Base-by-base conservation (phyloP, 2,113 vertebrate species). In the Cryptotis parvus region DNA sequence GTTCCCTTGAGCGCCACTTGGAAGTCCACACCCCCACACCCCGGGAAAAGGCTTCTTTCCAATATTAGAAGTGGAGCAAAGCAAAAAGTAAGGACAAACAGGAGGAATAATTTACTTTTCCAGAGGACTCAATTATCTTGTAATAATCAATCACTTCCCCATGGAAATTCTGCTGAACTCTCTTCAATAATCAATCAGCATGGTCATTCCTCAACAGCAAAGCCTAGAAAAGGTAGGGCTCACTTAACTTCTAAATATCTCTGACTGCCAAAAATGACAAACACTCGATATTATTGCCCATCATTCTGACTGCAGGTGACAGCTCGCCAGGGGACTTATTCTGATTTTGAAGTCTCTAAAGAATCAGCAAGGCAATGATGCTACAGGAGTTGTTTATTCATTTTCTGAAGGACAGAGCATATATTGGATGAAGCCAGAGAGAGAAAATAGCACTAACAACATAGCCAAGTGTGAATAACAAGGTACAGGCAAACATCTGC, bases 401-500 rank as follows among this genome's bases (percentile, higher is more conserved):
- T 33, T 78, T 84, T 88, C 58, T 43, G 27, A 89, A 92, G 35
- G 68, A 61, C 0, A 4, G n/a, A 55, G 49, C 73, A 88, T 79
- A 85, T 84, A 95, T 0, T 66, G 45, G 81, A 76, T 35, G 8
- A 55, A 92, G 29, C 14, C 27, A 76, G 55, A 39, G 69, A 65
- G 68, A 86, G 74, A 93, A 91, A 94, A 84, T 35, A 91, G 70
- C 81, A 81, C 8, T 74, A 81, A 63, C 20, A 72, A 39, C 41
- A 94, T 22, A 63, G 72, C 45, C 43, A 70, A 90, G 72, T 74
- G 75, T 65, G 78, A 91, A 89, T 7, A 77, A 68, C 65, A 86
- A 91, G 76, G 70, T 87, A 43, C 52, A 77, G 74, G 82, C 70
- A 83, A 92, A 94, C 70, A 87, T 94, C 91, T 95, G 74, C 87